A percentile compares a stretch with the other conserved stretches of the same genome.
phyloP scores from a whole-genome alignment of 2,888 invertebrate species.

The Metellina segmentata region DNA sequence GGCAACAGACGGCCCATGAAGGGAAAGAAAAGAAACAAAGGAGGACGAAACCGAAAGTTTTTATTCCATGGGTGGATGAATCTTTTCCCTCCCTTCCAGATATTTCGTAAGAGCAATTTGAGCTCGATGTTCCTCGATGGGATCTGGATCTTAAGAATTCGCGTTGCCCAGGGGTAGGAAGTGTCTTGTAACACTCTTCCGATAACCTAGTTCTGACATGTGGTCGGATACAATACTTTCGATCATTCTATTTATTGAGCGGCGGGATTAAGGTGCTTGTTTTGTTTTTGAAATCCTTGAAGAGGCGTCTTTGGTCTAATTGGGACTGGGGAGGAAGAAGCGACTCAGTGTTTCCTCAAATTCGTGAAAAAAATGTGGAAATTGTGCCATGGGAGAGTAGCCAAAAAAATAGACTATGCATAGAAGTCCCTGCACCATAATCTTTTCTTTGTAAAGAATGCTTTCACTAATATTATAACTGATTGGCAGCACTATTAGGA shows the following conservation, averaged over 20 bases:
- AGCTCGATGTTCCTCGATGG: constrained; percentile 30
- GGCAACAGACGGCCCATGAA: constrained; percentile 5
- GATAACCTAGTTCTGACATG: constrained; percentile 41
- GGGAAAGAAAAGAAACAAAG: background rate
- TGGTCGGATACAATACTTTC: constrained; percentile 18
- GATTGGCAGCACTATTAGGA: too few relatives aligned
- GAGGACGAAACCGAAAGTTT: constrained; percentile 4
- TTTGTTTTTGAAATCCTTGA: background rate
- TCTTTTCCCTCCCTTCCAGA: constrained; percentile 31
- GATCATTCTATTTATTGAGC: constrained; percentile 43
- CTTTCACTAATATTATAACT: too few relatives aligned
- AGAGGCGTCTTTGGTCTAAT: background rate
- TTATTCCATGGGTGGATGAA: background rate
- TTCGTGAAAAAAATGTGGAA: background rate
- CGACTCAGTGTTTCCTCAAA: background rate
- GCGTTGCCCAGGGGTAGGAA: background rate
- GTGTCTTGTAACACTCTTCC: constrained; percentile 35
- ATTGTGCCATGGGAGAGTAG: too few relatives aligned
- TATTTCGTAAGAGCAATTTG: constrained; percentile 38
- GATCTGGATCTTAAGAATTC: background rate
- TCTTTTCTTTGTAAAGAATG: too few relatives aligned
- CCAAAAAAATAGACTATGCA: too few relatives aligned
- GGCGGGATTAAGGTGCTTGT: background rate
- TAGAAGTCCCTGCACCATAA: too few relatives aligned
- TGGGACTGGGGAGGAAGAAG: background rate